Evolutionary conservation across 2,888 invertebrate genomes (phyloP).

Genomic region (Drosophila prolongata): DNA sequence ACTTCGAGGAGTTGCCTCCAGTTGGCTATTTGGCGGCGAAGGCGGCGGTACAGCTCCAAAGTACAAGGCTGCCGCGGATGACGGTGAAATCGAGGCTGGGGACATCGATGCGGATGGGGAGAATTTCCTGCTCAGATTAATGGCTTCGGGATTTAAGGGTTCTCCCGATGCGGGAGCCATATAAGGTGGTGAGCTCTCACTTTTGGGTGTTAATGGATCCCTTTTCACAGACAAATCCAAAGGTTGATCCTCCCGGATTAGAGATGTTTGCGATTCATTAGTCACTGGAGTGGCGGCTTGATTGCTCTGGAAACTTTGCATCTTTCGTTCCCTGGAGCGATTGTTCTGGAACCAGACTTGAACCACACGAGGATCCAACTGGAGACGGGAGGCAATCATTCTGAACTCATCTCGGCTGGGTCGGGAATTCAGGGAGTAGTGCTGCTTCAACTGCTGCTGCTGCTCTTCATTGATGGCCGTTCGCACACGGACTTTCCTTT

Average conservation of each 20-base stretch:
- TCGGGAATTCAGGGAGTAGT: constrained; percentile 95
- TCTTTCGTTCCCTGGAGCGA: constrained; percentile 93
- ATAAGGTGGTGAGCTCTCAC: constrained; percentile 86
- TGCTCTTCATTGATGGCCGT: constrained; percentile 98
- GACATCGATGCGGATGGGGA: constrained; percentile 85
- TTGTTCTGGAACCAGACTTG: constrained; percentile 99
- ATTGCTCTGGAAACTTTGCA: constrained; percentile 83
- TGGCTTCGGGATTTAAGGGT: constrained; percentile 87
- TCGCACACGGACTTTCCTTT: constrained; percentile 93
- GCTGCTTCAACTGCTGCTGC: constrained; percentile 93
- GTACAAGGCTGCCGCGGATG: constrained; percentile 79
- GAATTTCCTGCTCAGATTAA: constrained; percentile 90
- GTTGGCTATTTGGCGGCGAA: constrained; percentile 69
- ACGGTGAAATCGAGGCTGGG: constrained; percentile 67
- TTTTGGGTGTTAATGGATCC: constrained; percentile 85
- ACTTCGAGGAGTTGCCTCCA: constrained; percentile 51
- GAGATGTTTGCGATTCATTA: constrained; percentile 11
- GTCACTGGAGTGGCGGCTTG: constrained; percentile 19
- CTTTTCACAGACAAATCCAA: constrained; percentile 95
- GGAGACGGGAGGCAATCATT: constrained; percentile 92
- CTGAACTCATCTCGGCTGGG: constrained; percentile 97
- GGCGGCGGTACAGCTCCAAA: constrained; percentile 72
- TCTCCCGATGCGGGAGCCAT: constrained; percentile 84
- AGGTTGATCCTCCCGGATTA: constrained; percentile 89
- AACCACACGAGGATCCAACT: constrained; percentile 91